phyloP scores from a whole-genome alignment of 2,113 vertebrate genomes.

The Malurus alboscapulatus region DNA sequence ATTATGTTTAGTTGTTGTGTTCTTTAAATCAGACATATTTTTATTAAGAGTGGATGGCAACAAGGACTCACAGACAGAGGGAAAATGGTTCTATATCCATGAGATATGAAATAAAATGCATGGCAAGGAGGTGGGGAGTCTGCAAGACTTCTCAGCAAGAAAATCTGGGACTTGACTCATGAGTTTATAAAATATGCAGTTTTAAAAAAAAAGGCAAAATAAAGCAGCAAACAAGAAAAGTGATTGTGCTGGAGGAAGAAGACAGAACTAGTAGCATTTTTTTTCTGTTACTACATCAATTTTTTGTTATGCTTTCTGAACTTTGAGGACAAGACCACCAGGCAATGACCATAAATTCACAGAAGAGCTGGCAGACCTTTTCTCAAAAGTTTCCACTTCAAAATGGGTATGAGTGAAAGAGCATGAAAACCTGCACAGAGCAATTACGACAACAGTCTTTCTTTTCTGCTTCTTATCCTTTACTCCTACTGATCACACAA shows the following conservation, averaged over 20 bases:
- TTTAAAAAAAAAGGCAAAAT: background rate
- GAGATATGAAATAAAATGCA: background rate
- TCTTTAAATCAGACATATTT: background rate
- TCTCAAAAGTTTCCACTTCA: background rate
- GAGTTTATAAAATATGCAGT: background rate
- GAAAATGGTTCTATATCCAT: background rate
- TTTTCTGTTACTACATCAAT: background rate
- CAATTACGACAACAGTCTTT: background rate
- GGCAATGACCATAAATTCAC: background rate
- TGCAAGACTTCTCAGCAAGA: background rate
- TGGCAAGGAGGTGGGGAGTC: accelerated
- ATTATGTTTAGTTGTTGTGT: background rate
- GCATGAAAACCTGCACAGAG: background rate
- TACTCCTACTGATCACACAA: background rate
- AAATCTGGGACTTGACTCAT: background rate
- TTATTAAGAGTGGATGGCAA: background rate
- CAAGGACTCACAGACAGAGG: background rate
- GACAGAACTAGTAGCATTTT: background rate
- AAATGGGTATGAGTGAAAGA: background rate
- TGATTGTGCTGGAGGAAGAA: background rate
- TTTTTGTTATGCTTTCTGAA: background rate
- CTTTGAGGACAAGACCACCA: background rate
- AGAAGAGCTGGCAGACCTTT: background rate
- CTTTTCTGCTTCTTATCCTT: background rate
- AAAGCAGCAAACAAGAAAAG: background rate